These are phyloP conservation scores for Tor tambroides DNA, from an alignment of 2,113 vertebrate genomes.

Conservation along the genomic window DNA sequence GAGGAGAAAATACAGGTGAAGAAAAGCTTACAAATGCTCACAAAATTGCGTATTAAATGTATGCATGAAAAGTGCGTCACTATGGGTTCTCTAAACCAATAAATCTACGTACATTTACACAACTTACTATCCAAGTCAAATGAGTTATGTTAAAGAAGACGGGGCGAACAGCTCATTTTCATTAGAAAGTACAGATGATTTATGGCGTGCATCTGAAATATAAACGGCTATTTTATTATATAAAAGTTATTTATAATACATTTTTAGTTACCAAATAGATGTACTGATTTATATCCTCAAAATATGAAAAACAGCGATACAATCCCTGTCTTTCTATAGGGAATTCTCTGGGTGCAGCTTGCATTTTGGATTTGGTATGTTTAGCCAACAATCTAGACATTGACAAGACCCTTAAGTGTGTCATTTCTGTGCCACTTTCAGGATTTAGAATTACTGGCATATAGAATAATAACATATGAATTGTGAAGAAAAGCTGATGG, in stretches of 20 bases:
- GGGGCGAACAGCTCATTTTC: conserved; percentile 49
- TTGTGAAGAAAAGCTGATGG: not conserved
- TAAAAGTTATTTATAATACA: too few species aligned
- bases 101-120: not conserved
- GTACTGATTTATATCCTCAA: too few species aligned
- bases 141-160: conserved; percentile 27
- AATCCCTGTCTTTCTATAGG: too few species aligned
- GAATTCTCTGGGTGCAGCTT: too few species aligned
- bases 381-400: too few species aligned
- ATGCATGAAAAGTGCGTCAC: not conserved
- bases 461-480: not conserved
- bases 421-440: not conserved
- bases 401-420: not conserved
- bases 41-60: not conserved
- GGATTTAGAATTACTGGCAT: not conserved
- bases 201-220: too few species aligned
- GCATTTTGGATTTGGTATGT: too few species aligned
- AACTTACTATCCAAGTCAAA: not conserved
- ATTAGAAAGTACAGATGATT: too few species aligned
- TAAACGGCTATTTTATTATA: too few species aligned
- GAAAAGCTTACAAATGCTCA: not conserved
- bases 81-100: not conserved
- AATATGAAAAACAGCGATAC: too few species aligned
- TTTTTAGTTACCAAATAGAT: too few species aligned
- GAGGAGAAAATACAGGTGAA: not conserved